phyloP scores from a whole-genome alignment of 2,797 vertebrate species.

The Falco rusticolus region DNA sequence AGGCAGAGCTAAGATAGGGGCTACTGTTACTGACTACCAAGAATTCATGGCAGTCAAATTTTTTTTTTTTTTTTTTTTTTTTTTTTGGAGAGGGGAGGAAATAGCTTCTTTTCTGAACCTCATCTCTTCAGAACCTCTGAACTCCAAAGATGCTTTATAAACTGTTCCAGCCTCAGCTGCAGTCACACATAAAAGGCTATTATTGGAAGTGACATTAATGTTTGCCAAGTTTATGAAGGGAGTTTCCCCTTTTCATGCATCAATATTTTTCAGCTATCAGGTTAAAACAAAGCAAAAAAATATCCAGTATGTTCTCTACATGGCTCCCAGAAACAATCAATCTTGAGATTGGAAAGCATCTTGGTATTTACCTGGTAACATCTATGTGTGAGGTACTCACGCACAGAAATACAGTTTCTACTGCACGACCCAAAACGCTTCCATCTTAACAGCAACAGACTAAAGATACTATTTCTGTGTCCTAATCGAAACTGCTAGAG shows the following conservation, averaged over 20 bases:
- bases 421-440: neutral
- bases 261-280: neutral
- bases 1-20: neutral
- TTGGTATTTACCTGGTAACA: neutral
- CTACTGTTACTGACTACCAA: neutral
- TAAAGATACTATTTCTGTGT: neutral
- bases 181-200: neutral
- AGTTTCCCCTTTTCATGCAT: neutral
- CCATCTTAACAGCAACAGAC: neutral
- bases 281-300: neutral
- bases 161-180: neutral
- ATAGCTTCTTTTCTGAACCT: neutral
- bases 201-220: neutral
- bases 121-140: neutral
- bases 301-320: neutral
- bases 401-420: neutral
- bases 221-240: neutral
- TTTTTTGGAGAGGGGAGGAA: neutral
- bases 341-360: neutral
- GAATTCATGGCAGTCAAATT: neutral
- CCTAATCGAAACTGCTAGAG: neutral
- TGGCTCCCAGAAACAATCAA: neutral
- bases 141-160: neutral
- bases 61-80: neutral
- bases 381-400: neutral